These are phyloP conservation scores for Sigmodon hispidus DNA, from an alignment of 2,113 vertebrate species.

Conservation along the genomic window DNA sequence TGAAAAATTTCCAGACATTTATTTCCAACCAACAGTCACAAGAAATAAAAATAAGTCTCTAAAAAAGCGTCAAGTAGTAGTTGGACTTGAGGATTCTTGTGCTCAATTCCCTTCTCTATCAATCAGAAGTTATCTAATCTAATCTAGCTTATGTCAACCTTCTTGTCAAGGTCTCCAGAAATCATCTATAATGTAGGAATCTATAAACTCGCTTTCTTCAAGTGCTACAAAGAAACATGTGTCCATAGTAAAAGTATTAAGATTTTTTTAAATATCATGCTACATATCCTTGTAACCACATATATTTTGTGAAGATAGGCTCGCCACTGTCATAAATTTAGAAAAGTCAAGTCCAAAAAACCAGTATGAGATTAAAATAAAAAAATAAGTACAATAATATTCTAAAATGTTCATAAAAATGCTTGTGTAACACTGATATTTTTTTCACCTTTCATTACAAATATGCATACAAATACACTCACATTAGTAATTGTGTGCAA, in stretches of 20 bases:
- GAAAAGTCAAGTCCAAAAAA: too few relatives aligned
- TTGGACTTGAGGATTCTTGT: constrained; percentile 63
- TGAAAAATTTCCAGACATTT: constrained; percentile 70
- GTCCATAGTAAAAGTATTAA: not conserved
- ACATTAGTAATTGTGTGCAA: not conserved
- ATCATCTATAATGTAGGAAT: constrained; percentile 25
- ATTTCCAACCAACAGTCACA: constrained; percentile 62
- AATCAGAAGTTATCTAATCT: constrained; percentile 52
- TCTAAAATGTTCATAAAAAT: not conserved
- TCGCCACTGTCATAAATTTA: not conserved
- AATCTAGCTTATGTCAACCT: constrained; percentile 55
- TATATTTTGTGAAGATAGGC: too few relatives aligned
- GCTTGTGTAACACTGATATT: too few relatives aligned
- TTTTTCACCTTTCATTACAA: not conserved
- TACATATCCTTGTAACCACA: not conserved
- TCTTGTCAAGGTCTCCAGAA: constrained; percentile 49
- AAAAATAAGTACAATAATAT: not conserved
- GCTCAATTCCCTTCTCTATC: constrained; percentile 67
- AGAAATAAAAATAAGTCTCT: constrained; percentile 73
- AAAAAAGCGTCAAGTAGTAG: constrained; percentile 60
- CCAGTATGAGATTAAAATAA: not conserved
- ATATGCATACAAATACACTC: not conserved
- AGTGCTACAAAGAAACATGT: not conserved
- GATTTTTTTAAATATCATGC: not conserved
- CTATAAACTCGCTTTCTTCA: not conserved